Percentiles rank a stretch among this genome's conserved stretches.
Evolutionary conservation across 1,140 invertebrate species (phyloP).

Genomic region (Drosophila insularis): DNA sequence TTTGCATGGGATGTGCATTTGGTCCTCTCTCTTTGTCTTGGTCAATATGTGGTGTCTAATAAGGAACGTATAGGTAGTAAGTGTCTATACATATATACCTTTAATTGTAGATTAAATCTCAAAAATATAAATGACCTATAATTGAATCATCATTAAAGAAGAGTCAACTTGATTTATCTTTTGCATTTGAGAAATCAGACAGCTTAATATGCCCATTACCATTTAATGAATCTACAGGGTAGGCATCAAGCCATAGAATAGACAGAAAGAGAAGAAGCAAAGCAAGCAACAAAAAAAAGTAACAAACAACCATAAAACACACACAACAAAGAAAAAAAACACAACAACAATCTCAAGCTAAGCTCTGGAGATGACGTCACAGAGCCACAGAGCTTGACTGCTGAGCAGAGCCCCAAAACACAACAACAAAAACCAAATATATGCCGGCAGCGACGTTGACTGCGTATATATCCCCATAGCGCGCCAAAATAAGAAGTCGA

Average conservation of each 20-base stretch:
- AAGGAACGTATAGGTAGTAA: too few relatives aligned
- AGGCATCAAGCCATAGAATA: constrained; percentile 21
- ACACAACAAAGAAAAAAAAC: constrained; percentile 16
- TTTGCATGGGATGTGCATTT: too few relatives aligned
- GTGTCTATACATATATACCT: too few relatives aligned
- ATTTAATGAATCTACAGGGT: not conserved
- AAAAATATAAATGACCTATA: too few relatives aligned
- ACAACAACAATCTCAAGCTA: constrained; percentile 17
- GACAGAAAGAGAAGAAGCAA: constrained; percentile 47
- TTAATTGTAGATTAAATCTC: too few relatives aligned
- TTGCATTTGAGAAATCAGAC: not conserved
- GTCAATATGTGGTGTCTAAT: too few relatives aligned
- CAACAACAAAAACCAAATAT: not conserved
- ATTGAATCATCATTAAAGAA: too few relatives aligned
- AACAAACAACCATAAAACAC: constrained; percentile 6
- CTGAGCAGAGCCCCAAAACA: constrained; percentile 23
- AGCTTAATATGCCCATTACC: not conserved
- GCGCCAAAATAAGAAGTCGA: constrained; percentile 80
- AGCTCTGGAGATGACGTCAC: constrained; percentile 67
- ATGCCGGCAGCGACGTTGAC: constrained; percentile 20
- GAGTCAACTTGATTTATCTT: too few relatives aligned
- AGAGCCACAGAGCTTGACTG: constrained; percentile 16
- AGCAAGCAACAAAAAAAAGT: constrained; percentile 20
- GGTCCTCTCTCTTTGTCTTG: too few relatives aligned
- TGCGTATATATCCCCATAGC: constrained; percentile 68